phyloP scores from a whole-genome alignment of 2,113 vertebrate species.

The Ceuthmochares aereus region DNA sequence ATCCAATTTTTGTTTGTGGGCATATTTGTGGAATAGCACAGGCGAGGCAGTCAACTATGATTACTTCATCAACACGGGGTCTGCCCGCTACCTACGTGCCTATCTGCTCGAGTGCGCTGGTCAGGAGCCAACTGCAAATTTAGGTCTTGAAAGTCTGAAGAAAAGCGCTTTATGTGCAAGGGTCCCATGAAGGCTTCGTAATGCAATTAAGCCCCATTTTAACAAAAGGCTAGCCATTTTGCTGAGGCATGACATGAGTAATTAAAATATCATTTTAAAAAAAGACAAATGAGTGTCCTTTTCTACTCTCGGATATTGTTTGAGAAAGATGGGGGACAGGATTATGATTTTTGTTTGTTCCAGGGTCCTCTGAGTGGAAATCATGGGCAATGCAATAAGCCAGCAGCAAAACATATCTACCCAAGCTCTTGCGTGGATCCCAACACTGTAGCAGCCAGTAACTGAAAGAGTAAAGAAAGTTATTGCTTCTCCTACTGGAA shows the following conservation, averaged over 20 bases:
- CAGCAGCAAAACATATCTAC: not conserved
- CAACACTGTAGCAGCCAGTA: not conserved
- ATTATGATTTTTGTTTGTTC: slow-evolving; percentile 47
- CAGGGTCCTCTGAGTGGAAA: not conserved
- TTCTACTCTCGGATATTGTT: slow-evolving; percentile 35
- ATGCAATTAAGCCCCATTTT: slow-evolving; percentile 76
- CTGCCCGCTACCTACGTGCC: slow-evolving; percentile 81
- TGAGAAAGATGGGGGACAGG: not conserved
- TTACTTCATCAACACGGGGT: slow-evolving; percentile 75
- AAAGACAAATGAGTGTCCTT: slow-evolving; percentile 61
- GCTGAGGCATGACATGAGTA: slow-evolving; percentile 63
- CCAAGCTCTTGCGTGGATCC: not conserved
- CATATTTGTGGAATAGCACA: slow-evolving; percentile 71
- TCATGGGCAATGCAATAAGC: not conserved
- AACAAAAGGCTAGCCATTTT: slow-evolving; percentile 71
- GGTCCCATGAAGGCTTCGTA: slow-evolving; percentile 64
- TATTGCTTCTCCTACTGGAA: not conserved
- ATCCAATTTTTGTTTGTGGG: slow-evolving; percentile 73
- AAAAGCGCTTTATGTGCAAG: slow-evolving; percentile 74
- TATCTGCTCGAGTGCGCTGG: slow-evolving; percentile 89
- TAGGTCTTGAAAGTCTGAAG: slow-evolving; percentile 79
- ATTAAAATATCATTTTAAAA: slow-evolving; percentile 75
- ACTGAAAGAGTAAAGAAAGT: not conserved
- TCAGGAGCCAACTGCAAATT: slow-evolving; percentile 81
- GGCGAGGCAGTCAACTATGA: slow-evolving; percentile 73